These are phyloP conservation scores for Argyresthia albistria DNA, from an alignment of 2,888 invertebrate genomes.

Conservation along the genomic window DNA sequence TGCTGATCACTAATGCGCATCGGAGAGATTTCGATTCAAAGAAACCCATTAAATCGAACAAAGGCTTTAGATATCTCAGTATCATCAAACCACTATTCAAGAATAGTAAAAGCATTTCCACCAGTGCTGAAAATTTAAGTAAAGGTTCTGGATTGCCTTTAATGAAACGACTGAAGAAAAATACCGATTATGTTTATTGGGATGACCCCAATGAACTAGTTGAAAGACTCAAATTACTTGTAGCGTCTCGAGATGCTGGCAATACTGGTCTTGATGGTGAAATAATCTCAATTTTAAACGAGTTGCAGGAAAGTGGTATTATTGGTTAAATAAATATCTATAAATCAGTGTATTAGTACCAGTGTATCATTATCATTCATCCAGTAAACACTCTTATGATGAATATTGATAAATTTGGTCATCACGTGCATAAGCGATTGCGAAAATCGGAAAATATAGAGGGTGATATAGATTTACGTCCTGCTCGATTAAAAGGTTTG, in stretches of 20 bases:
- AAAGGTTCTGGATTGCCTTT: not conserved
- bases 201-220: constrained; percentile 16
- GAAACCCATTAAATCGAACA: constrained; percentile 7
- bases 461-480: not conserved
- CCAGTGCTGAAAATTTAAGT: not conserved
- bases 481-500: not conserved
- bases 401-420: not conserved
- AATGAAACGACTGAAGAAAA: not conserved
- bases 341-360: not conserved
- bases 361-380: not conserved
- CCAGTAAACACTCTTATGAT: not conserved
- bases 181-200: constrained; percentile 15
- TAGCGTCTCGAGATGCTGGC: constrained; percentile 16
- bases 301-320: constrained; percentile 14
- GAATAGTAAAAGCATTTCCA: constrained; percentile 6
- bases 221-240: constrained; percentile 14
- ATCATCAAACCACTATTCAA: not conserved
- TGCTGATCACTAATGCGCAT: constrained; percentile 10
- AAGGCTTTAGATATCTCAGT: not conserved
- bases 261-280: constrained; percentile 19
- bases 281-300: constrained; percentile 29
- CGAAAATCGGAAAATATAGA: not conserved
- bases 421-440: not conserved
- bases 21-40: constrained; percentile 9
- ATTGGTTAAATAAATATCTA: constrained; percentile 2